Base-by-base conservation (phyloP, 1,140 invertebrate species). In the Calliphora vicina region DNA sequence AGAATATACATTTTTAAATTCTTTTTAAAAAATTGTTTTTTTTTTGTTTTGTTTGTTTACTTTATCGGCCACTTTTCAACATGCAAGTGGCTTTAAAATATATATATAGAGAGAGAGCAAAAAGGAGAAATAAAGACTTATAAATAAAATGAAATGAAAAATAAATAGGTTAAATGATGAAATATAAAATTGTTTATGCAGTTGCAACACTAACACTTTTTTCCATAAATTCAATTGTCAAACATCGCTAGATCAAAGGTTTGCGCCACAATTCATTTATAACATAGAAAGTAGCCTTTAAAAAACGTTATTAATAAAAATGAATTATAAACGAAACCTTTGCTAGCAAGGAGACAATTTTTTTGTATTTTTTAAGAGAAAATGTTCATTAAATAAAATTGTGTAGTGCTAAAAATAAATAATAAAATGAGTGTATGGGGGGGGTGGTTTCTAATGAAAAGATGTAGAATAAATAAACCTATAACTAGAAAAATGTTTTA, bases 301-400 rank as follows among this genome's bases (percentile, higher is more conserved):
- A 50, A 50, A 50, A 50, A 17, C 45, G 45, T 50, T 50, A 50
- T 4, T 50, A 15, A 15, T 50, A 1, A 50, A 17, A 50, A 17
- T 10, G 15, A 4, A 8, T 35, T 35, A 0, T 6, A 35, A 2
- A 35, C 35, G 35, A 27, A 84, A 83, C 87, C 88, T 86, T 89
- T 87, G 88, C 86, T 89, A 90, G 88, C 88, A 90, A 90, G 88
- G 88, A 82, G 88, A 85, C 88, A 90, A 90, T 90, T 89, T 86
- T 84, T 80, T 50, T 45, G 12, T 35, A 71, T 42, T 80, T 76
- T 82, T 35, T 71, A 4, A 8, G 43, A 67, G 10, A 10, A 29
- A 10, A 74, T 82, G 42, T 72, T 43, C 61, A 10, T 17, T 20
- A 17, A 82, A 20, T 29, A n/a, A 61, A 82, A 35, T 35, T 57